These are phyloP conservation scores for Typhlichthys subterraneus DNA, from an alignment of 2,797 vertebrate species.

Conservation along the genomic window DNA sequence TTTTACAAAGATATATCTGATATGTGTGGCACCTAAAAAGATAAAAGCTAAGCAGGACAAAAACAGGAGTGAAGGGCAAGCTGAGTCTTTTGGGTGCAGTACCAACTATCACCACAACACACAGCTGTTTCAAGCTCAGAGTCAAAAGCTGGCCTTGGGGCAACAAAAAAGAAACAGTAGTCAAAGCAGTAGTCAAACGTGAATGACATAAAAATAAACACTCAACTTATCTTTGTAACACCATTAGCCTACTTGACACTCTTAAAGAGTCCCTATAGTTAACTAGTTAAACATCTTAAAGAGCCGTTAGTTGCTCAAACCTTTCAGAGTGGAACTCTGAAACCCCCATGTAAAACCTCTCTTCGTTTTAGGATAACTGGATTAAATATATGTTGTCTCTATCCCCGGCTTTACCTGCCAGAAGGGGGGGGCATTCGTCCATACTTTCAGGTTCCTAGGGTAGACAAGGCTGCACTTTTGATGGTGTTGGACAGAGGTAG, in stretches of 20 bases:
- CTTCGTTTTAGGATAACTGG: conserved; percentile 31
- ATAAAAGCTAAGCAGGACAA: no score
- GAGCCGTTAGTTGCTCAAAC: conserved; percentile 20
- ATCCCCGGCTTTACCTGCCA: conserved; percentile 43
- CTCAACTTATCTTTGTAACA: conserved; percentile 29
- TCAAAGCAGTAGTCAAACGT: conserved; percentile 31
- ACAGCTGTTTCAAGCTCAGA: no score
- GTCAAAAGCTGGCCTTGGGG: no score
- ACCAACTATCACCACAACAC: no score
- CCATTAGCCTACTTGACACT: conserved; percentile 15
- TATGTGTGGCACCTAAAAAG: no score
- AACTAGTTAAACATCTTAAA: neutral
- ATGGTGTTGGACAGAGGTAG: conserved; percentile 21
- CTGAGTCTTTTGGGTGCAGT: no score
- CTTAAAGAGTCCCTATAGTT: conserved; percentile 51
- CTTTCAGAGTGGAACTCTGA: conserved; percentile 37
- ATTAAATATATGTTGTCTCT: conserved; percentile 12
- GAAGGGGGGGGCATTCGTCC: conserved; percentile 23
- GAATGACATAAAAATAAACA: conserved; percentile 61
- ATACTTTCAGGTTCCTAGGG: no score
- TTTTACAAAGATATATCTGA: no score
- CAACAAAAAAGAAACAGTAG: conserved; percentile 35
- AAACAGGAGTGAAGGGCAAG: no score
- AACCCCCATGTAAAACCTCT: conserved; percentile 37
- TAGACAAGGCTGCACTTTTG: conserved; percentile 13